A percentile compares a stretch with the other conserved stretches of the same genome.
These are phyloP conservation scores for Patella ulyssiponensis DNA, from an alignment of 2,888 invertebrate species.

Conservation along the genomic window DNA sequence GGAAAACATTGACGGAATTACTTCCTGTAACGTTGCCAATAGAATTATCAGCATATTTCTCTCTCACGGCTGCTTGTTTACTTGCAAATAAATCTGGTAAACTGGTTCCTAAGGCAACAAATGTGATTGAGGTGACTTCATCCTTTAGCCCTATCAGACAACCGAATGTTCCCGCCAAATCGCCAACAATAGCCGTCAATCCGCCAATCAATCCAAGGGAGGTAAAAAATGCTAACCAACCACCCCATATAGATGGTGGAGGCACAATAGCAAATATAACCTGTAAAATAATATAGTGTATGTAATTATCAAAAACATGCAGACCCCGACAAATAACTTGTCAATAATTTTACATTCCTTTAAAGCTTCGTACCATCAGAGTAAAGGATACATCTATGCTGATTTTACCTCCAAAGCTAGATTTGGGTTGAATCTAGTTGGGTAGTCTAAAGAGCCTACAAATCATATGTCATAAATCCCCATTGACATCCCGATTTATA, in stretches of 20 bases:
- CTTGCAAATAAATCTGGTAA: constrained; percentile 78
- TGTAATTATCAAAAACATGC: too few relatives aligned
- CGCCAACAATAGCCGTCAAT: constrained; percentile 77
- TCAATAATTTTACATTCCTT: too few relatives aligned
- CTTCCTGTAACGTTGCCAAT: constrained; percentile 78
- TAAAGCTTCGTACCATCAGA: too few relatives aligned
- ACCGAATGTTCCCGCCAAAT: constrained; percentile 77
- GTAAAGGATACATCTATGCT: too few relatives aligned
- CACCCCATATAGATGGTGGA: constrained; percentile 76
- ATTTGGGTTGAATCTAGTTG: too few relatives aligned
- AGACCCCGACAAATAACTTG: too few relatives aligned
- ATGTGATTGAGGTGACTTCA: constrained; percentile 73
- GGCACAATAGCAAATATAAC: constrained; percentile 75
- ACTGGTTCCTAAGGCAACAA: constrained; percentile 77
- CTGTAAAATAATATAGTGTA: constrained; percentile 50
- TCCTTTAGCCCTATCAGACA: constrained; percentile 76
- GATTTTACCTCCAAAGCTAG: too few relatives aligned
- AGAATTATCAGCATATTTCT: constrained; percentile 77
- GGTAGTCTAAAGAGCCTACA: too few relatives aligned
- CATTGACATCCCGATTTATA: not conserved
- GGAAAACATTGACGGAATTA: constrained; percentile 78
- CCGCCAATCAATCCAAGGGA: constrained; percentile 76
- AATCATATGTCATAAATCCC: not conserved
- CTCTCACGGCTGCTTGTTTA: constrained; percentile 75
- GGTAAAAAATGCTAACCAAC: constrained; percentile 77